Evolutionary conservation across 2,888 invertebrate genomes (phyloP).

Genomic region (Leptinotarsa rubiginosa): DNA sequence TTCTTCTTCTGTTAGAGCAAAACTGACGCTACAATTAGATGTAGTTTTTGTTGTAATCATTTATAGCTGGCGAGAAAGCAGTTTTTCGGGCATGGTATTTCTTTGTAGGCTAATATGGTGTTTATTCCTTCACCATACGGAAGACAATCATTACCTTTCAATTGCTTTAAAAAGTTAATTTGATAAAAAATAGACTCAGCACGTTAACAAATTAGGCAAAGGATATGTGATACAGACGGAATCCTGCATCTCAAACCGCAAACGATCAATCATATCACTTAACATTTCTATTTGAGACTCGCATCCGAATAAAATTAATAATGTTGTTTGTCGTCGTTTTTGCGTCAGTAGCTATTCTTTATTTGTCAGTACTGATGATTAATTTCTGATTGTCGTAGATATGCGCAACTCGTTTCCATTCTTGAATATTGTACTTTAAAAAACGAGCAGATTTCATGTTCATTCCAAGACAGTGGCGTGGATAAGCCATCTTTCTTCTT

Average conservation of each 20-base stretch:
- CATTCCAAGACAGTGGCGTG: slow-evolving; percentile 28
- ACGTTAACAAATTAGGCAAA: not conserved
- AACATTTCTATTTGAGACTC: slow-evolving; percentile 34
- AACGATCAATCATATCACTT: slow-evolving; percentile 31
- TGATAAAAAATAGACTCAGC: no score
- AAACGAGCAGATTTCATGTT: slow-evolving; percentile 42
- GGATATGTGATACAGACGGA: not conserved
- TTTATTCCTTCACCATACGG: no score
- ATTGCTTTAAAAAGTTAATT: no score
- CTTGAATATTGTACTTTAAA: slow-evolving; percentile 33
- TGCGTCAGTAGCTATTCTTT: slow-evolving; percentile 43
- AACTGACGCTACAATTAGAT: no score
- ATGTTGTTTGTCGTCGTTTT: slow-evolving; percentile 43
- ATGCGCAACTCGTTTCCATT: slow-evolving; percentile 39
- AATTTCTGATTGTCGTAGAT: slow-evolving; percentile 46
- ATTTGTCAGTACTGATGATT: slow-evolving; percentile 49
- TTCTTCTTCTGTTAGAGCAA: no score
- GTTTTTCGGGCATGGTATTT: no score
- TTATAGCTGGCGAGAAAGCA: no score
- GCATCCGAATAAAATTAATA: slow-evolving; percentile 44
- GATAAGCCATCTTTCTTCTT: no score
- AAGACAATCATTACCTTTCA: no score
- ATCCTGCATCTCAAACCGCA: slow-evolving; percentile 1
- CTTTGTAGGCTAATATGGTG: no score
- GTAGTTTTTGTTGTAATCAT: no score